phyloP scores from a whole-genome alignment of 2,797 vertebrate genomes.

The Myoxocephalus aenaeus region DNA sequence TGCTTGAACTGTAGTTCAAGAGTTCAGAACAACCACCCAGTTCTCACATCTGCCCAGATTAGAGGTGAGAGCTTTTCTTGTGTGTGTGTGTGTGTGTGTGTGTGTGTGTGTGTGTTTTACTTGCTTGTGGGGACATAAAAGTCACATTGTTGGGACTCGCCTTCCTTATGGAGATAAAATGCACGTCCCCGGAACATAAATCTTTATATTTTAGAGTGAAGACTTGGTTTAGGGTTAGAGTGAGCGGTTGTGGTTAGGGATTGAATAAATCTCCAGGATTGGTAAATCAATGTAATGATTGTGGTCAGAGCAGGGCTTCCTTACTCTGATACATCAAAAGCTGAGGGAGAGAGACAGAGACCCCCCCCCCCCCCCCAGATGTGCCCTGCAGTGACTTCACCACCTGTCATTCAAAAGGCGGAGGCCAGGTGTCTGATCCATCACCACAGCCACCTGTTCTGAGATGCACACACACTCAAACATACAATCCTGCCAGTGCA shows the following conservation, averaged over 20 bases:
- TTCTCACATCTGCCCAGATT: constrained; percentile 57
- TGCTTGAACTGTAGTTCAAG: constrained; percentile 43
- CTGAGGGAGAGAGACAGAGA: constrained; percentile 23
- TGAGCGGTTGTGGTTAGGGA: neutral
- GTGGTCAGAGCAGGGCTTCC: constrained; percentile 28
- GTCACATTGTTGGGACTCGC: neutral
- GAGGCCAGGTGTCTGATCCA: constrained; percentile 70
- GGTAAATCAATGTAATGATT: neutral
- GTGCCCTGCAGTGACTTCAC: constrained; percentile 70
- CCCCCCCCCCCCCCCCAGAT: constrained; percentile 57
- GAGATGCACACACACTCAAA: constrained; percentile 26
- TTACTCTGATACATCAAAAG: constrained; percentile 62
- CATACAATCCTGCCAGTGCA: neutral
- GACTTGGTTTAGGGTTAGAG: neutral
- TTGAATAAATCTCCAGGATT: neutral
- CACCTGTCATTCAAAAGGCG: constrained; percentile 75
- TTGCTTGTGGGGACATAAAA: constrained; percentile 27
- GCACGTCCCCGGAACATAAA: neutral
- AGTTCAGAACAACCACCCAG: constrained; percentile 44
- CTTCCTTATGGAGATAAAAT: no score
- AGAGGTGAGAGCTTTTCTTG: constrained; percentile 34
- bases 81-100: constrained; percentile 26
- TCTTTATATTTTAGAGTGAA: neutral
- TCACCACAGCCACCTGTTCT: constrained; percentile 66
- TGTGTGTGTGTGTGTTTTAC: constrained; percentile 23